Base-by-base conservation (phyloP, 2,113 vertebrate species). In the Passer montanus region DNA sequence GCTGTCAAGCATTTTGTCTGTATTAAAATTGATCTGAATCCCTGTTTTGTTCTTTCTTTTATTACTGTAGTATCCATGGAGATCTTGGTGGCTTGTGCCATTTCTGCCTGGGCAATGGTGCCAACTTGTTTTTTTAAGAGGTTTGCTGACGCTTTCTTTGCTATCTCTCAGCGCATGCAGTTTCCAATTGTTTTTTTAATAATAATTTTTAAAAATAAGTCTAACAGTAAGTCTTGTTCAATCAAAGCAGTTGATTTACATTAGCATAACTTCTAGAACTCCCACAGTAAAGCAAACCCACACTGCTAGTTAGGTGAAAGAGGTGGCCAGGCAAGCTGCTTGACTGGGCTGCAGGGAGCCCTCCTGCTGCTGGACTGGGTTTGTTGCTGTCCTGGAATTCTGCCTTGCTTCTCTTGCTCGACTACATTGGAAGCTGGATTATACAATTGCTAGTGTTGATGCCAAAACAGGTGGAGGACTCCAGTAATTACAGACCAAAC, bases 271-370 rank as follows among this genome's bases (percentile, higher is more conserved):
- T 81, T 81, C 35, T 28, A 26, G 2, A 79, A 83, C 60, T 64
- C 58, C 12, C 27, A n/a, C 24, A 68, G 30, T 17, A 59, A 69
- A 80, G 35, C 1, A 2, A 83, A 79, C 55, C n/a, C 22, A 13
- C 35, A 7, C 24, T 28, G 20, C 13, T 7, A 69, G 14, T 43
- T 44, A 52, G 33, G 27, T 67, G 22, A 58, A 85, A 79, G 66
- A 62, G 1, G 2, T 0, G 1, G 35, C 43, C 33, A 21, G 0
- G 4, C 18, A 39, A 60, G 60, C 49, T 0, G 0, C 31, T 43
- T 27, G 14, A n/a, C 46, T 67, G 60, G 24, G 60, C 66, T 19
- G 37, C 56, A 37, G 43, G 27, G 55, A 69, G 35, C 22, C 37
- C 50, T 80, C 12, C 53, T 1, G 2, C n/a, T 11, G 6, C 59